Evolutionary conservation across 2,888 invertebrate species (phyloP).

Genomic region (Lysandra coridon): DNA sequence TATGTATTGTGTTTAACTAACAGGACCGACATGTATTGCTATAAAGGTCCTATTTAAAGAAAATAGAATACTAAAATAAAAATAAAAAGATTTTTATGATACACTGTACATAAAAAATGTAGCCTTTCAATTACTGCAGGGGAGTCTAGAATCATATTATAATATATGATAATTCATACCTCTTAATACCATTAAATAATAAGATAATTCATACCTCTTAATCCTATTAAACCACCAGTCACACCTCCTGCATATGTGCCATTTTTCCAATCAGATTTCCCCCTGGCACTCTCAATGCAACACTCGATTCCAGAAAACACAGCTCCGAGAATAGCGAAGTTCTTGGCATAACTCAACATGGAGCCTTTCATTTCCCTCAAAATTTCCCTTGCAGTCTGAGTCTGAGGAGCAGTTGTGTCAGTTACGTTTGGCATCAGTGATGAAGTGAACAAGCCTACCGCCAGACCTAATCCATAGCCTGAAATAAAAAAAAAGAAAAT

Average conservation of each 20-base stretch:
- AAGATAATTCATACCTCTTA: constrained; percentile 87
- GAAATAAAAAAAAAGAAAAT: constrained; percentile 39
- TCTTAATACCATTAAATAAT: too few relatives aligned
- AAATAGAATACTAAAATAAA: too few relatives aligned
- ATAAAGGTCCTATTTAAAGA: too few relatives aligned
- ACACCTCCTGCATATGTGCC: constrained; percentile 96
- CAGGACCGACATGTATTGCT: too few relatives aligned
- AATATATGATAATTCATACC: too few relatives aligned
- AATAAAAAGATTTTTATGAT: too few relatives aligned
- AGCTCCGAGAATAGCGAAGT: constrained; percentile 97
- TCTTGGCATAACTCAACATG: constrained; percentile 96
- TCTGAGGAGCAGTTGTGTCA: constrained; percentile 83
- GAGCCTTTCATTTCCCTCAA: constrained; percentile 95
- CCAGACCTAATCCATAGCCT: constrained; percentile 97
- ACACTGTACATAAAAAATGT: too few relatives aligned
- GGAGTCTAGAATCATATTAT: too few relatives aligned
- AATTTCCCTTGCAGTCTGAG: constrained; percentile 91
- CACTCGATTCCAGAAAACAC: constrained; percentile 98
- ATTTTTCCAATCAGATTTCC: constrained; percentile 97
- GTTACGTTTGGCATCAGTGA: constrained; percentile 95
- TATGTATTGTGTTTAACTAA: too few relatives aligned
- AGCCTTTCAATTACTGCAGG: too few relatives aligned
- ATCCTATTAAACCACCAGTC: constrained; percentile 94
- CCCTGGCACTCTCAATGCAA: constrained; percentile 95
- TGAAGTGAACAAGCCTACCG: constrained; percentile 97